Evolutionary conservation across 2,113 vertebrate genomes (phyloP).

Genomic region (Strix uralensis): DNA sequence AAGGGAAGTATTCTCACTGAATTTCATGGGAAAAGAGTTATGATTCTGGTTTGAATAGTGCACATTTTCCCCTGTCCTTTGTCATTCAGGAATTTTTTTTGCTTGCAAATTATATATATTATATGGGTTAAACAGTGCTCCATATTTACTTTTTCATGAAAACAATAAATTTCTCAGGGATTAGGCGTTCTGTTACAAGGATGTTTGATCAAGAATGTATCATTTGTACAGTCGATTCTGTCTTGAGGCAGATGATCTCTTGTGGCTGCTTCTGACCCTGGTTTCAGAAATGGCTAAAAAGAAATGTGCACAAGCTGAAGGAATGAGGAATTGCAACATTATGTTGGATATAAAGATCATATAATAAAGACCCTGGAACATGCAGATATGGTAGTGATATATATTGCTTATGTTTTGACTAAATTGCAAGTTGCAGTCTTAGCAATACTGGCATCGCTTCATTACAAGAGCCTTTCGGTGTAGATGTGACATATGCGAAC

Average conservation of each 20-base stretch:
- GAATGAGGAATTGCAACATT: neutral
- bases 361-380: neutral
- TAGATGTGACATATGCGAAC: neutral
- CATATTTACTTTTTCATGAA: neutral
- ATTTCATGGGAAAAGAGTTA: neutral
- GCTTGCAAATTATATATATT: neutral
- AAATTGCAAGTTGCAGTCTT: neutral
- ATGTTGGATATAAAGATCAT: neutral
- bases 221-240: neutral
- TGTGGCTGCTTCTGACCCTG: neutral
- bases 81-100: neutral
- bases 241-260: neutral
- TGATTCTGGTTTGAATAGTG: neutral
- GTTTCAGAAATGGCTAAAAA: neutral
- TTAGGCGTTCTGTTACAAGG: neutral
- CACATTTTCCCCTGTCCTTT: neutral
- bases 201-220: neutral
- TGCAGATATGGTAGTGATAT: neutral
- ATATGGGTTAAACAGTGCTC: neutral
- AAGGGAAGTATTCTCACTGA: neutral
- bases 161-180: neutral
- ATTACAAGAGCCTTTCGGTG: neutral
- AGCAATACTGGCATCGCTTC: neutral
- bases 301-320: neutral
- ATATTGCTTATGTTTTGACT: neutral